Conservation (phyloP, 2,113 vertebrate genomes). For the Coreoperca whiteheadi region DNA sequence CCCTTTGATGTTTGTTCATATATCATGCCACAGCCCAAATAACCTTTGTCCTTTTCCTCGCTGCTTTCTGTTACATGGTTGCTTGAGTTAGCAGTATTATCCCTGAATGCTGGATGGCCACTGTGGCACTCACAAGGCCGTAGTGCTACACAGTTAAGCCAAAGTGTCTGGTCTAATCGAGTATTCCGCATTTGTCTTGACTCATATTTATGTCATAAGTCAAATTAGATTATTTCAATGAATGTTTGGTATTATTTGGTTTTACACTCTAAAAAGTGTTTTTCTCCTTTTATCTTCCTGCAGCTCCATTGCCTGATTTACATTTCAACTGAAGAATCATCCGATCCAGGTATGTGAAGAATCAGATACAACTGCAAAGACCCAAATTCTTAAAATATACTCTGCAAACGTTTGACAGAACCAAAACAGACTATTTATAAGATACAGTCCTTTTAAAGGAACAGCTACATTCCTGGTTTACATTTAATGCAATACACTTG, state of each 20-base stretch:
- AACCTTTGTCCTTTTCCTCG: not conserved
- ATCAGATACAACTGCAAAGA: conserved; percentile 40
- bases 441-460: conserved; percentile 29
- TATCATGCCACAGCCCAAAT: not conserved
- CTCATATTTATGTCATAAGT: not conserved
- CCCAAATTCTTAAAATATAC: conserved; percentile 61
- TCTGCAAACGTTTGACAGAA: conserved; percentile 52
- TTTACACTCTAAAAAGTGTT: not conserved
- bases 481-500: not conserved
- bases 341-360: conserved; percentile 65
- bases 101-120: not conserved
- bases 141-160: not conserved
- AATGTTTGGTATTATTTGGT: not conserved
- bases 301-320: conserved; percentile 34
- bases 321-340: conserved; percentile 28
- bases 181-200: not conserved
- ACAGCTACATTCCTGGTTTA: conserved; percentile 6
- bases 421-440: conserved; percentile 67
- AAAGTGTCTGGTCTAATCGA: not conserved
- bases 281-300: conserved; percentile 26
- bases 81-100: not conserved
- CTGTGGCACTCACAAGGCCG: not conserved
- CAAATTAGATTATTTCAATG: not conserved
- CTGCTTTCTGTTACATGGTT: too few species aligned
- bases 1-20: not conserved